Evolutionary conservation across 2,888 invertebrate species (phyloP).

Genomic region (Mesorhabditis sp.): DNA sequence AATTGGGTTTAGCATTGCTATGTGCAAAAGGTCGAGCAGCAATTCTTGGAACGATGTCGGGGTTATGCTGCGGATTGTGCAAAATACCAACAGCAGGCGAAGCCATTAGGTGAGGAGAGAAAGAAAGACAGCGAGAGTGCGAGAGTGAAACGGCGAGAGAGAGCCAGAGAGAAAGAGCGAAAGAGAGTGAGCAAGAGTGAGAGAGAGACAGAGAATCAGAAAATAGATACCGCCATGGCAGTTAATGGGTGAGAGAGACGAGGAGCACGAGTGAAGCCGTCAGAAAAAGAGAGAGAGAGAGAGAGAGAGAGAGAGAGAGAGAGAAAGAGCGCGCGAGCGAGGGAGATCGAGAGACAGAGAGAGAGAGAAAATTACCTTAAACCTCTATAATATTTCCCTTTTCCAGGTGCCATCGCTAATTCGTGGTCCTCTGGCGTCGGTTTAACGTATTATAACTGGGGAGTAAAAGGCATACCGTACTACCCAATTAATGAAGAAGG

Average conservation of each 20-base stretch:
- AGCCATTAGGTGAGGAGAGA: background rate
- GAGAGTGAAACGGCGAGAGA: too few relatives aligned
- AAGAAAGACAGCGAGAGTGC: too few relatives aligned
- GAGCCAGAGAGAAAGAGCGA: too few relatives aligned
- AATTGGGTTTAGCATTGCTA: slow-evolving; percentile 36
- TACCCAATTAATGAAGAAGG: slow-evolving; percentile 49
- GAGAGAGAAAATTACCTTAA: background rate
- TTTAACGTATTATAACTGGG: slow-evolving; percentile 43
- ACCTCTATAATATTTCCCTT: background rate
- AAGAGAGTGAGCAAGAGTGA: too few relatives aligned
- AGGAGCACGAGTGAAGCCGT: too few relatives aligned
- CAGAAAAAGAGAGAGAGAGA: too few relatives aligned
- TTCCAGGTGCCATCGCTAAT: slow-evolving; percentile 45
- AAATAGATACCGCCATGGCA: too few relatives aligned
- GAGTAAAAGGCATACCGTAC: slow-evolving; percentile 48
- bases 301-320: too few relatives aligned
- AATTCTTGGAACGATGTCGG: slow-evolving; percentile 40
- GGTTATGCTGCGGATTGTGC: slow-evolving; percentile 42
- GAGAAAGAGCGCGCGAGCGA: too few relatives aligned
- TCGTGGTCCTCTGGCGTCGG: slow-evolving; percentile 47
- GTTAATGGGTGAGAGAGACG: too few relatives aligned
- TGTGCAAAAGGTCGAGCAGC: slow-evolving; percentile 32
- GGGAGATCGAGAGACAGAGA: too few relatives aligned
- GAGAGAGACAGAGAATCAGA: too few relatives aligned
- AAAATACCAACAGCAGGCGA: slow-evolving; percentile 25